phyloP scores from a whole-genome alignment of 2,797 vertebrate species.

The Novumbra hubbsi region DNA sequence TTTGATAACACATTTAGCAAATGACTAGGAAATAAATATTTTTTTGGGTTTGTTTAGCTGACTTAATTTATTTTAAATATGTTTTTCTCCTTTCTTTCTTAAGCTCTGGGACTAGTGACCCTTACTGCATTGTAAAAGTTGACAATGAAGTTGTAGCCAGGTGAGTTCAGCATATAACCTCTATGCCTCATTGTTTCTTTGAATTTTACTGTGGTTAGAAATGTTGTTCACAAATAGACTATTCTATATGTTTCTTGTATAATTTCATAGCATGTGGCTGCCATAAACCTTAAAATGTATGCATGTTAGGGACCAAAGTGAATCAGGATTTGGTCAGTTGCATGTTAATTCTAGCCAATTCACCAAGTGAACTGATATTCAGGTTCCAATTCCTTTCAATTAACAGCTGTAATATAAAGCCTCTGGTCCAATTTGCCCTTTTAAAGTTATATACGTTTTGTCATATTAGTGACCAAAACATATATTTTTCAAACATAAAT shows the following conservation, averaged over 20 bases:
- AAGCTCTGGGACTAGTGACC: conserved; percentile 90
- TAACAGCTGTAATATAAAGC: too few relatives aligned
- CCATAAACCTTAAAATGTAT: not conserved
- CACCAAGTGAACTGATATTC: too few relatives aligned
- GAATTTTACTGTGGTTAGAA: not conserved
- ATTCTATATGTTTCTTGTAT: not conserved
- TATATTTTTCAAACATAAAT: too few relatives aligned
- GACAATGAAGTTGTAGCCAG: conserved; percentile 92
- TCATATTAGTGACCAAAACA: too few relatives aligned
- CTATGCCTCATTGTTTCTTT: not conserved
- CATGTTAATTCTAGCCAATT: too few relatives aligned
- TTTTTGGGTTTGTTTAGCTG: not conserved
- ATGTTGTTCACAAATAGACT: not conserved
- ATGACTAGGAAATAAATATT: not conserved
- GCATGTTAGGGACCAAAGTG: not conserved
- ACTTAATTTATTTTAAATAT: not conserved
- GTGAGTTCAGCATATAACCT: conserved; percentile 53
- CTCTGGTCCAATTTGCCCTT: too few relatives aligned
- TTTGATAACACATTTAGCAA: not conserved
- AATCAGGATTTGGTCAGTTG: not conserved
- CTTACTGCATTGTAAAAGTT: conserved; percentile 91
- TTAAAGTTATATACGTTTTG: too few relatives aligned
- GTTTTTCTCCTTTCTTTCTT: conserved; percentile 21
- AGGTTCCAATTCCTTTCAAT: too few relatives aligned
- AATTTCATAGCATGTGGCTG: not conserved